A percentile compares a stretch with the other conserved stretches of the same genome.
Conservation (phyloP, 2,888 invertebrate genomes). For the Melanotus villosus region DNA sequence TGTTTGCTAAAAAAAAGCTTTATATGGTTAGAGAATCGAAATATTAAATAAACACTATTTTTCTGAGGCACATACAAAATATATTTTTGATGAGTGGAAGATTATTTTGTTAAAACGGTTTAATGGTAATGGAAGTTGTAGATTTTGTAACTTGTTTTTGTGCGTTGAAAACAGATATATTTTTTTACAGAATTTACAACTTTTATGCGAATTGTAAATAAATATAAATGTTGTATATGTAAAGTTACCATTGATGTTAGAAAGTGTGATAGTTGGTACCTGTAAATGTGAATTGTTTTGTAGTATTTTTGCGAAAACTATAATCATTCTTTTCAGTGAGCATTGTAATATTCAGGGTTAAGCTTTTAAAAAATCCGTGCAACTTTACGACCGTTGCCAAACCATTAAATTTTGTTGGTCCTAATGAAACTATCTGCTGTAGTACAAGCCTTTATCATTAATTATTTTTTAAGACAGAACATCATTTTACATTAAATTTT, state of each 20-base stretch:
- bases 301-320: conserved; percentile 4
- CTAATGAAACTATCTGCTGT: no score
- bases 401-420: no score
- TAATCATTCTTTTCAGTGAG: not conserved
- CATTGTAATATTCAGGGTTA: not conserved
- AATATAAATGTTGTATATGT: conserved; percentile 50
- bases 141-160: conserved; percentile 54
- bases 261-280: conserved; percentile 62
- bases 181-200: conserved; percentile 52
- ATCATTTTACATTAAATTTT: no score
- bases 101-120: conserved; percentile 50
- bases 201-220: conserved; percentile 48
- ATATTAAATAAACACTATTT: conserved; percentile 59
- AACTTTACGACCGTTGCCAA: no score
- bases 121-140: conserved; percentile 50
- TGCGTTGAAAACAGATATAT: conserved; percentile 47
- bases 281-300: conserved; percentile 54
- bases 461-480: no score
- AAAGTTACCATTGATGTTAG: conserved; percentile 60
- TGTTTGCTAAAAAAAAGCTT: conserved; percentile 57
- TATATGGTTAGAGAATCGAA: conserved; percentile 57
- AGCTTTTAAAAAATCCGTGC: not conserved
- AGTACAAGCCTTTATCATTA: no score
- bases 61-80: conserved; percentile 63
- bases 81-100: conserved; percentile 62